Evolutionary conservation across 2,888 invertebrate genomes (phyloP), one percentile per base, ranked within the genome.

Genomic region (Drosophila longiperda): DNA sequence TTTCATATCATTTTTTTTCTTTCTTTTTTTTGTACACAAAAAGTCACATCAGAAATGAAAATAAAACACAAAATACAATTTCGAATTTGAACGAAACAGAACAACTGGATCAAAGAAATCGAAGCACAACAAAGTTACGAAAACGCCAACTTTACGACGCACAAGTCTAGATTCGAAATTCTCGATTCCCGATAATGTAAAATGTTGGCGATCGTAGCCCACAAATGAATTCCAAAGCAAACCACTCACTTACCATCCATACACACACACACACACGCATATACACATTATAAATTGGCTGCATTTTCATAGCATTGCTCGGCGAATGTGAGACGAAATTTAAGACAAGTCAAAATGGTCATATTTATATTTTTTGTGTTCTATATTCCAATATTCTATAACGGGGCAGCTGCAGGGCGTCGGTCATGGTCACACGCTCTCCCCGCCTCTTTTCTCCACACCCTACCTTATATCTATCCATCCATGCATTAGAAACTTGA

Each of bases 401-500:
- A 20, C 40, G 54, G 12, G 53, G 58, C 66, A 66, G 72, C 63
- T 55, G 75, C 59, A 55, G 40, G 66, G 50, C 50, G 58, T 54
- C 61, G 64, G 34, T 59, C 34, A 45, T 50, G 58, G 60, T 75
- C 78, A 66, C 75, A 76, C 78, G 75, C 58, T 54, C 9, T 33
- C 1, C 26, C 36, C 49, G 1, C 29, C 49, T 26, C 36, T 20
- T 1, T 4, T 29, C 29, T 29, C 29, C 5, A 34, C n/a, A 4
- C 0, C 36, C 15, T 6, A 29, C 29, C 29, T 6, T 29, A 29
- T 29, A 54, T 23, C 23, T 45, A 45, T 23, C 12, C 45, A 17
- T 26, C 5, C 23, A 20, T 54, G 73, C 80, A 75, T 78, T 78
- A 78, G 80, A 80, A 78, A 78, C 72, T 55, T 52, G 78, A 78